phyloP scores from a whole-genome alignment of 2,797 vertebrate genomes.

The Enteromius unitaeniatus region DNA sequence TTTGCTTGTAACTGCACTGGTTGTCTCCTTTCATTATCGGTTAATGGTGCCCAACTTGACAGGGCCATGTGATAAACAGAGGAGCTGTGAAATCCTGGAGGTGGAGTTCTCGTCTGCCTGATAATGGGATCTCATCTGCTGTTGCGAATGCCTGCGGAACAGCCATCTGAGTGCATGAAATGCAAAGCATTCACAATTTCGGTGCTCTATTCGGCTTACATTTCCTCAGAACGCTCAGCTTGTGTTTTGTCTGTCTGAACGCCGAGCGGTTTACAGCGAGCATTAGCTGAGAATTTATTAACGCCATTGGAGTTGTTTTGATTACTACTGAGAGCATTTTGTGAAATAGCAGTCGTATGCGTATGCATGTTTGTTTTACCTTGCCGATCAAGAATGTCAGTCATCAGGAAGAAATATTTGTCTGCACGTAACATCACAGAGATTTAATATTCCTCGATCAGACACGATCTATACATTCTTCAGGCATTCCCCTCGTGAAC shows the following conservation, averaged over 20 bases:
- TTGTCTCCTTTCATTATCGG: slow-evolving; percentile 97
- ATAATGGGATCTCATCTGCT: slow-evolving; percentile 83
- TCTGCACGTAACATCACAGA: slow-evolving; percentile 16
- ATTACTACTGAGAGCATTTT: slow-evolving; percentile 34
- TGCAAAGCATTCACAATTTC: slow-evolving; percentile 67
- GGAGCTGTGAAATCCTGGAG: slow-evolving; percentile 88
- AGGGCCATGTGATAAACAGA: slow-evolving; percentile 94
- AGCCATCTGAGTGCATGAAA: slow-evolving; percentile 65
- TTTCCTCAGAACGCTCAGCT: slow-evolving; percentile 41
- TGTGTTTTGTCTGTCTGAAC: slow-evolving; percentile 13
- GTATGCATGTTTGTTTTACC: neutral
- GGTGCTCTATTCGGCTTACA: slow-evolving; percentile 58
- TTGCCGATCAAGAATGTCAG: slow-evolving; percentile 39
- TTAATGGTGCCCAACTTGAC: slow-evolving; percentile 97
- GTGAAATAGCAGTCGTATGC: slow-evolving; percentile 29
- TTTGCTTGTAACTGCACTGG: slow-evolving; percentile 90
- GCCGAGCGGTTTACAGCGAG: slow-evolving; percentile 27
- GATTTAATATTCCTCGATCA: slow-evolving; percentile 44
- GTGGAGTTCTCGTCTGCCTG: slow-evolving; percentile 83
- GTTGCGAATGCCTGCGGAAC: slow-evolving; percentile 64
- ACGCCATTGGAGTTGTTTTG: slow-evolving; percentile 33
- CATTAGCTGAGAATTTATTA: slow-evolving; percentile 43
- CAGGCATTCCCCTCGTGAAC: neutral
- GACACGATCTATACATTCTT: slow-evolving; percentile 30
- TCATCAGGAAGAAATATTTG: slow-evolving; percentile 21